phyloP scores from a whole-genome alignment of 23 tunicate species.

The Oikopleura dioica region DNA sequence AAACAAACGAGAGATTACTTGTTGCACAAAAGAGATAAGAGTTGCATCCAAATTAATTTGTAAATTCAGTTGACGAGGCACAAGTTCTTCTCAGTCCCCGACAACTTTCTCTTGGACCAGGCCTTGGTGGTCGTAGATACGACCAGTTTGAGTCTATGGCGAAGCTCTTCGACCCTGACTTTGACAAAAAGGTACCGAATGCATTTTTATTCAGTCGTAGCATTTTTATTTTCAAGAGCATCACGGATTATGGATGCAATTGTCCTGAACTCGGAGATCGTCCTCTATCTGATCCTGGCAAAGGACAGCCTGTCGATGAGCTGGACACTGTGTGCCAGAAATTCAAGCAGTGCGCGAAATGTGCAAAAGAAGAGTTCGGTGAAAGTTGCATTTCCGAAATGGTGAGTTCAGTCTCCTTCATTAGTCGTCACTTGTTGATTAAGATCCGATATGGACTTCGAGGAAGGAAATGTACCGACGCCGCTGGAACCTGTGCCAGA shows the following conservation, averaged over 20 bases:
- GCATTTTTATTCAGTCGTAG: too few relatives aligned
- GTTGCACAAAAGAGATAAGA: too few relatives aligned
- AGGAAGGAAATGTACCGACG: background rate
- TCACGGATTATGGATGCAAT: constrained; percentile 11
- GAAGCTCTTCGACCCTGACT: background rate
- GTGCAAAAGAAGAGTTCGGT: constrained; percentile 2
- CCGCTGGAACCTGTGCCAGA: background rate
- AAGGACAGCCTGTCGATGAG: background rate
- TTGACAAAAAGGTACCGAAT: background rate
- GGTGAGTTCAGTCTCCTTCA: too few relatives aligned
- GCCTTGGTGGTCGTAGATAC: background rate
- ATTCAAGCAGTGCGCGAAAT: constrained; percentile 9
- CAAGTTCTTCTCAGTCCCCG: too few relatives aligned
- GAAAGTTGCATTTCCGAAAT: constrained; percentile 8
- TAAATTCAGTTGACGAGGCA: too few relatives aligned
- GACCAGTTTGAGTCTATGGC: constrained; percentile 13
- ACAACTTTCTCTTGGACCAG: too few relatives aligned
- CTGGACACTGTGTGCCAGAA: background rate
- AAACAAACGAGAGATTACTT: too few relatives aligned
- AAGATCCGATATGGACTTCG: too few relatives aligned
- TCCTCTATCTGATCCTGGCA: constrained; percentile 2
- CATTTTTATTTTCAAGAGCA: too few relatives aligned
- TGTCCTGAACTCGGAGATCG: constrained; percentile 3
- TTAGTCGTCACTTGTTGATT: too few relatives aligned
- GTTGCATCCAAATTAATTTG: too few relatives aligned